These are phyloP conservation scores for Branchellion lobata DNA, from an alignment of 2,888 invertebrate genomes.

Conservation along the genomic window DNA sequence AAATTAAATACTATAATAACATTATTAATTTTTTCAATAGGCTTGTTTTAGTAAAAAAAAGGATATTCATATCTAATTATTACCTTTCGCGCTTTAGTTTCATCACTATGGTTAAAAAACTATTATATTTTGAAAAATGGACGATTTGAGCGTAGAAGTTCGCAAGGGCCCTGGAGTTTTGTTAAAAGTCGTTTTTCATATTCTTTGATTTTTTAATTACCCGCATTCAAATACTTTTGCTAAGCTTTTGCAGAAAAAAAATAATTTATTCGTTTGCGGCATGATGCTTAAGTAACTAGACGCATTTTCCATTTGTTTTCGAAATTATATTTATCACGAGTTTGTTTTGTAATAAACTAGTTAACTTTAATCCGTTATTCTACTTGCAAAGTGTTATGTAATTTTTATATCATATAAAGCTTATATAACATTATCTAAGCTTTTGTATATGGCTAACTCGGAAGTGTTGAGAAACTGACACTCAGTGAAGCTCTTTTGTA, in stretches of 20 bases:
- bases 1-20: too few species aligned
- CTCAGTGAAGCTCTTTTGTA: too few species aligned
- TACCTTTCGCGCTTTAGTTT: conserved; percentile 34
- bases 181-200: conserved; percentile 26
- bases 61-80: too few species aligned
- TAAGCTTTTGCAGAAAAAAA: background rate
- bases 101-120: conserved; percentile 41
- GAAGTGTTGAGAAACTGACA: too few species aligned
- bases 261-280: background rate
- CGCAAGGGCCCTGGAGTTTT: conserved; percentile 42
- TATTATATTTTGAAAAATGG: conserved; percentile 43
- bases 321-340: background rate
- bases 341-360: background rate
- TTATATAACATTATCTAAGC: too few species aligned
- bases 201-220: background rate
- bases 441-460: too few species aligned
- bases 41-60: too few species aligned
- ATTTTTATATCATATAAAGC: background rate
- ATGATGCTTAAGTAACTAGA: conserved; percentile 13
- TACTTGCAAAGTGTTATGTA: background rate
- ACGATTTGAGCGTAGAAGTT: conserved; percentile 45
- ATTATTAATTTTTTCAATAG: too few species aligned
- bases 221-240: background rate
- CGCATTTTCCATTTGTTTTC: conserved; percentile 4
- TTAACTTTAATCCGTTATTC: background rate